Evolutionary conservation across 30 jellyfish, hydroid and myxozoan genomes (phyloP).

Genomic region (Aurelia aurita complex sp. Pacific): DNA sequence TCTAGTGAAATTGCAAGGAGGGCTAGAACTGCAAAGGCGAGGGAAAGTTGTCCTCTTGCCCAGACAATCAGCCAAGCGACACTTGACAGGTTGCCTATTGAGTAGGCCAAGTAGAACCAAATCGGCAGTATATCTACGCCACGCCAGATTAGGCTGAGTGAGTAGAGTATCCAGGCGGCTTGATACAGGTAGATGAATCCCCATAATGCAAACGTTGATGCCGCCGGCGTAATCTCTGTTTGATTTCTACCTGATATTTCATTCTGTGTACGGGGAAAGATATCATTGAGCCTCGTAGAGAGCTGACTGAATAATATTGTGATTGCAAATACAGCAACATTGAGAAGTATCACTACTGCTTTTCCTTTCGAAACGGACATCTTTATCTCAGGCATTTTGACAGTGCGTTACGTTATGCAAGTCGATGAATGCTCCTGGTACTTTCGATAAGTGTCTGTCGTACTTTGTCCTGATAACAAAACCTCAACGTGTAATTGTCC

Average conservation of each 20-base stretch:
- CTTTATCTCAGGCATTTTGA: neutral
- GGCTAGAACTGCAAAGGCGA: constrained; percentile 54
- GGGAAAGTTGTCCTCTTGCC: constrained; percentile 59
- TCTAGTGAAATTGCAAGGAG: constrained; percentile 54
- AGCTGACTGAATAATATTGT: constrained; percentile 49
- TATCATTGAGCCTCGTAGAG: constrained; percentile 24
- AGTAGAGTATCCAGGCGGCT: constrained; percentile 73
- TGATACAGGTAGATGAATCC: constrained; percentile 76
- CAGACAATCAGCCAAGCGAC: constrained; percentile 79
- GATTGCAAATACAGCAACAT: constrained; percentile 18
- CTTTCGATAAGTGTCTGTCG: too few species aligned
- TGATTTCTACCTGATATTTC: constrained; percentile 38
- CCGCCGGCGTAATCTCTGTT: constrained; percentile 78
- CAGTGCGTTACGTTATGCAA: neutral
- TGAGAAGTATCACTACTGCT: constrained; percentile 26
- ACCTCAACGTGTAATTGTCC: too few species aligned
- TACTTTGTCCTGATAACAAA: too few species aligned
- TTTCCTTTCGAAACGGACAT: constrained; percentile 11
- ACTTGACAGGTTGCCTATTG: constrained; percentile 48
- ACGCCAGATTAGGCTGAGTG: constrained; percentile 53
- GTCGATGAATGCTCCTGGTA: neutral
- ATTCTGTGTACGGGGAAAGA: constrained; percentile 61
- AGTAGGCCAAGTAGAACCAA: constrained; percentile 71
- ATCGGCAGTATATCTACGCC: constrained; percentile 67
- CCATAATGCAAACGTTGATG: constrained; percentile 83